Base-by-base conservation (phyloP, 2,888 invertebrate species). In the Cremastobaeus sp. region DNA sequence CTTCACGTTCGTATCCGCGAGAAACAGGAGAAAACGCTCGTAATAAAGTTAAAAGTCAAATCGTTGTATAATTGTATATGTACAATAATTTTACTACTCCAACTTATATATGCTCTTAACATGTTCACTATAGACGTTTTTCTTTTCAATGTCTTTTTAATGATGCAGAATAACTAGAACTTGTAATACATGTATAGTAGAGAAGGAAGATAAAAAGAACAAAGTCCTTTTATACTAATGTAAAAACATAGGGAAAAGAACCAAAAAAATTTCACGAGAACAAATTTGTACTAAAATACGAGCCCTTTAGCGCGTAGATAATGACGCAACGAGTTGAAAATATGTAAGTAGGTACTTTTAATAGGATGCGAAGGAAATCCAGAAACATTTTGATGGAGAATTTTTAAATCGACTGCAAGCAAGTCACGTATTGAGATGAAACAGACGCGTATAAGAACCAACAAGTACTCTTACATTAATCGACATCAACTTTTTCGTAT, bases 211-310 rank as follows among this genome's bases (percentile, higher is more conserved):
- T 35, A 39, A 64, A 45, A 60, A 41, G 5, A 41, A 57, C 18
- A 55, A 70, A 62, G 57, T 73, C 68, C 68, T 74, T 74, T 74
- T 74, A 62, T 74, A 74, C 73, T 74, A 68, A 74, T 68, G 68
- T 74, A 50, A 57, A 68, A 50, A 66, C 57, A 4, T 15, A 9
- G 6, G 15, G 55, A 47, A 69, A 62, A 62, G 32, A 54, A 71
- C 12, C 48, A 57, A 50, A 55, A 55, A 60, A 45, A 41, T n/a
- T n/a, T n/a, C n/a, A 54, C 20, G 32, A 55, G 41, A 6, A 64
- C 50, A 25, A 64, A 74, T 74, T 74, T 74, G 64, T 74, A 74
- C 62, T 48, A 55, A 60, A 59, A 57, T 48, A 62, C 45, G 57
- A 74, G 64, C 57, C 65, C 68, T 45, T 68, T 68, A 74, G 59